Evolutionary conservation across 2,113 vertebrate species (phyloP).

Genomic region (Xenus cinereus): DNA sequence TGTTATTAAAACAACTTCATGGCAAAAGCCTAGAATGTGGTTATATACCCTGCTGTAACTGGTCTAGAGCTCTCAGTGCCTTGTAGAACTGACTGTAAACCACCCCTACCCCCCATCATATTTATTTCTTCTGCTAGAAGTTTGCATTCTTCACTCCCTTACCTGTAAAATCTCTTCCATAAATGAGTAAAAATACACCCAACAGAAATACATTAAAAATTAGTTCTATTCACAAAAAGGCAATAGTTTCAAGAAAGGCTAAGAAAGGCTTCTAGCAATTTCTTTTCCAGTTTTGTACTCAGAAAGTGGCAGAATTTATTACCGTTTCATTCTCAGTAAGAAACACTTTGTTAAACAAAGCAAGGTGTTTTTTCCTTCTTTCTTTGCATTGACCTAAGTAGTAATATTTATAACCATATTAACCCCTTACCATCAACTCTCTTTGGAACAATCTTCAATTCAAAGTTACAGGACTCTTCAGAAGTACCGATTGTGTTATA

Average conservation of each 20-base stretch:
- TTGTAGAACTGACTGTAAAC: background rate
- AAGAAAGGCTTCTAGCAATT: background rate
- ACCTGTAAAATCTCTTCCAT: background rate
- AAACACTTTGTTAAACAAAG: background rate
- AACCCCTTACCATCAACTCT: constrained; percentile 65
- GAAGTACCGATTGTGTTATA: constrained; percentile 78
- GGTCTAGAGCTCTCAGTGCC: background rate
- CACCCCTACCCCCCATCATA: background rate
- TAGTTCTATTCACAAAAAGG: background rate
- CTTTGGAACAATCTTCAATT: constrained; percentile 73
- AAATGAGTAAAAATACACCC: background rate
- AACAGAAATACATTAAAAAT: background rate
- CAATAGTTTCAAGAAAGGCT: background rate
- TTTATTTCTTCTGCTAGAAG: background rate
- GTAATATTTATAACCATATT: background rate
- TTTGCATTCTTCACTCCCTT: background rate
- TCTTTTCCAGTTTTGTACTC: background rate
- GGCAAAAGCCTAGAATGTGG: background rate
- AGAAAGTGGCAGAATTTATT: background rate
- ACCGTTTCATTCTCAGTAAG: background rate
- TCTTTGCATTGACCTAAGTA: background rate
- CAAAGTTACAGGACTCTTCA: constrained; percentile 81
- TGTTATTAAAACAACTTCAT: background rate
- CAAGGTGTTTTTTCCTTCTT: background rate
- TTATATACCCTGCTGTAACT: background rate